Conservation (phyloP, 2,797 vertebrate genomes). For the Chelmon rostratus region DNA sequence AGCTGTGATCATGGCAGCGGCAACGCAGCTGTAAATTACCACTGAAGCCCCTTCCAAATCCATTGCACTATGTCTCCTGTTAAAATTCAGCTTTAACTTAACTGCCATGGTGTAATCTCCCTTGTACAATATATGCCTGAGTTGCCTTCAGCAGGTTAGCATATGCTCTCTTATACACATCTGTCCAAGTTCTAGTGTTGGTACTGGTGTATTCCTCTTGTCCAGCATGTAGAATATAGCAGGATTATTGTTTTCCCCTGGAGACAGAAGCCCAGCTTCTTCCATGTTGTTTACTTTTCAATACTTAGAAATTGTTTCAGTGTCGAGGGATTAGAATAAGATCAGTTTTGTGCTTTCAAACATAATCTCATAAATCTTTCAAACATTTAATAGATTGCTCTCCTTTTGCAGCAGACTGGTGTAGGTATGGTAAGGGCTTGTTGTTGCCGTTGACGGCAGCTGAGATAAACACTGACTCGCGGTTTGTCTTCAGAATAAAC, state of each 20-base stretch:
- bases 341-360: not conserved
- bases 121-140: not conserved
- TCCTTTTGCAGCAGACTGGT: conserved; percentile 7
- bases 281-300: not conserved
- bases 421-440: not conserved
- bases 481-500: conserved; percentile 40
- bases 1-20: conserved; percentile 38
- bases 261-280: not conserved
- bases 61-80: conserved; percentile 31
- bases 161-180: conserved; percentile 11
- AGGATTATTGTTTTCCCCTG: not conserved
- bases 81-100: conserved; percentile 25
- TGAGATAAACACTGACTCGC: conserved; percentile 44
- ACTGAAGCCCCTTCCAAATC: conserved; percentile 36
- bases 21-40: conserved; percentile 55
- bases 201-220: not conserved
- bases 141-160: conserved; percentile 9
- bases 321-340: not conserved
- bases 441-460: conserved; percentile 9
- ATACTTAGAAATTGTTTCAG: not conserved
- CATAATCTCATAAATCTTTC: conserved; percentile 7
- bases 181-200: conserved; percentile 1
- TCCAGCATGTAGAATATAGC: not conserved
- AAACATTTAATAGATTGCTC: not conserved
- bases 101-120: conserved; percentile 4